Evolutionary conservation across 1,140 invertebrate genomes (phyloP).

Genomic region (Drosophila orosa): DNA sequence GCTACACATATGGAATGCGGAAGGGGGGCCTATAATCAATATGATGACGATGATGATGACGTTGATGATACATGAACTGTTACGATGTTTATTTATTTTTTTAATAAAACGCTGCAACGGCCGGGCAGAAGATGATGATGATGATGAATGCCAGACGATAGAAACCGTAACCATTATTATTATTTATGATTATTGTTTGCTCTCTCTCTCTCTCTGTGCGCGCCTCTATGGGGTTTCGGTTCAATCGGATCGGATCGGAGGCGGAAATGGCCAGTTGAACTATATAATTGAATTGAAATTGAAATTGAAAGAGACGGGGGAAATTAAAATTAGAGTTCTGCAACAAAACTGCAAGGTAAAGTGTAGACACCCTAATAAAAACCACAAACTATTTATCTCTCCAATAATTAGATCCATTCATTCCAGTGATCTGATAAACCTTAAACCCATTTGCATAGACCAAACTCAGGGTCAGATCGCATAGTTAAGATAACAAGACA

Average conservation of each 20-base stretch:
- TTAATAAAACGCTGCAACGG: constrained; percentile 53
- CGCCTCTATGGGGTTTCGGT: constrained; percentile 6
- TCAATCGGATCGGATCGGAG: constrained; percentile 6
- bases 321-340: not conserved
- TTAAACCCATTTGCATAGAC: constrained; percentile 8
- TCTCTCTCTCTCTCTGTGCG: constrained; percentile 11
- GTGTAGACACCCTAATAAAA: not conserved
- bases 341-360: not conserved
- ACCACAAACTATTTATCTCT: not conserved
- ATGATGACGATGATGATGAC: constrained; percentile 31
- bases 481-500: not conserved
- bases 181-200: constrained; percentile 45
- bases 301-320: constrained; percentile 23
- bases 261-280: constrained; percentile 48
- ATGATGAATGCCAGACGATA: constrained; percentile 28
- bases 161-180: constrained; percentile 57
- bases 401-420: constrained; percentile 6
- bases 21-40: constrained; percentile 50
- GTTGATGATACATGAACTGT: constrained; percentile 54
- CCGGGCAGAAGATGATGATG: constrained; percentile 14
- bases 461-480: constrained; percentile 18
- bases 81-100: constrained; percentile 66
- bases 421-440: constrained; percentile 8
- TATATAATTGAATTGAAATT: constrained; percentile 34
- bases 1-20: constrained; percentile 43